These are phyloP conservation scores for Pluvianellus socialis DNA, from an alignment of 2,113 vertebrate species.

Conservation along the genomic window DNA sequence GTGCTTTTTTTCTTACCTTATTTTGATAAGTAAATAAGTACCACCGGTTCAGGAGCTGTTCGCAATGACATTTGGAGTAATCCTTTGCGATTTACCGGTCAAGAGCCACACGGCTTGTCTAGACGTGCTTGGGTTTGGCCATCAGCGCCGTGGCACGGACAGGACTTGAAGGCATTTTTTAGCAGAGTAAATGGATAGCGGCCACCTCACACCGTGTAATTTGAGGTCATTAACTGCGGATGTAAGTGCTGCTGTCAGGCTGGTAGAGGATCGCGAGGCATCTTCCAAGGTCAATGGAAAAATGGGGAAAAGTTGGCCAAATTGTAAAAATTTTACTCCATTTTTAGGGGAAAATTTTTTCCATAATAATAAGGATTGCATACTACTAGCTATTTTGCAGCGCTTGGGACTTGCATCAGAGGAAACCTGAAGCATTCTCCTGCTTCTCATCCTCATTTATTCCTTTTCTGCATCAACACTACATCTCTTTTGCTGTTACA, in stretches of 20 bases:
- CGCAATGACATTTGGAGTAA: neutral
- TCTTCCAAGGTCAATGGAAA: neutral
- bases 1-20: neutral
- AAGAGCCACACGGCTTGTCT: neutral
- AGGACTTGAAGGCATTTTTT: neutral
- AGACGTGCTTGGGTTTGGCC: neutral
- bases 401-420: neutral
- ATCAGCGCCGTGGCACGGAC: accelerated
- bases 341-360: neutral
- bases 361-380: too few species aligned
- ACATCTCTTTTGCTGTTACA: neutral
- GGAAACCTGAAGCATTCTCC: neutral
- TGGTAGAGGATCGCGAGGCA: neutral
- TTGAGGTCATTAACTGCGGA: neutral
- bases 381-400: neutral
- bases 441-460: neutral
- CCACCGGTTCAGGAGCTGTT: neutral
- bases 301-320: neutral
- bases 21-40: neutral
- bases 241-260: neutral
- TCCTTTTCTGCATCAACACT: neutral
- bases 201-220: neutral
- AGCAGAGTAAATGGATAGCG: neutral
- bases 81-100: neutral
- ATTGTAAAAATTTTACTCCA: neutral